Base-by-base conservation (phyloP, 2,797 vertebrate species). In the Clarias pachynema region DNA sequence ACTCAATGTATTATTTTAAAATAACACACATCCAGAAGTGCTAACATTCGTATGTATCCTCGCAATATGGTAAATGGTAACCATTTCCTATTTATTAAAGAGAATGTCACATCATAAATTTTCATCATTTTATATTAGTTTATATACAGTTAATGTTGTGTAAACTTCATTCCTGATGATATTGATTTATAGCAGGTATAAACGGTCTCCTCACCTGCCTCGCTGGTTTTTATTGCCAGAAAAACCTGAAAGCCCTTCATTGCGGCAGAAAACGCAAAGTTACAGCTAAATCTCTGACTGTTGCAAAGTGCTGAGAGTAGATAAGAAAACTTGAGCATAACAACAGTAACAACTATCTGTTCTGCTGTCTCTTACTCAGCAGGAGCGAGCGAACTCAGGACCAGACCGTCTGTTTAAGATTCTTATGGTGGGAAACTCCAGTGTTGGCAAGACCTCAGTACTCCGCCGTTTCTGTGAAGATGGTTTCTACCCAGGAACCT, bases 401-500 rank as follows among this genome's bases (percentile, higher is more conserved):
- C 97, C 96, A 0, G 97, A 99, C 82, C 95, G 93, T 3, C 93
- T 99, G 85, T 99, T 99, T 92, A 99, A 99, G 94, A 93, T 99
- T 0, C 90, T 99, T 84, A 90, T 98, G 56, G 96, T 99, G 60
- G 97, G 97, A 20, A 97, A 98, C 91, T 98, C 97, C 0, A 96
- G 95, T 0, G 97, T 98, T 4, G 98, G 98, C 74, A 99, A 99
- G 93, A 99, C 97, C 0, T 98, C 95, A 2, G 94, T 99, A 65
- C 94, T 99, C 14, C 94, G 91, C 26, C 91, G 96, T 40, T 96
- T 99, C 91, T 99, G 97, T 75, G 96, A 97, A 0, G 93, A 94
- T 87, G 85, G 37, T 74, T 99, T 98, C 91, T 93, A 92, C 44
- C 87, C 95, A 0, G 96, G 95, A 85, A 96, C 95, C 24, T 95